Evolutionary conservation across 2,113 vertebrate genomes (phyloP).

Genomic region (Otus sunia): DNA sequence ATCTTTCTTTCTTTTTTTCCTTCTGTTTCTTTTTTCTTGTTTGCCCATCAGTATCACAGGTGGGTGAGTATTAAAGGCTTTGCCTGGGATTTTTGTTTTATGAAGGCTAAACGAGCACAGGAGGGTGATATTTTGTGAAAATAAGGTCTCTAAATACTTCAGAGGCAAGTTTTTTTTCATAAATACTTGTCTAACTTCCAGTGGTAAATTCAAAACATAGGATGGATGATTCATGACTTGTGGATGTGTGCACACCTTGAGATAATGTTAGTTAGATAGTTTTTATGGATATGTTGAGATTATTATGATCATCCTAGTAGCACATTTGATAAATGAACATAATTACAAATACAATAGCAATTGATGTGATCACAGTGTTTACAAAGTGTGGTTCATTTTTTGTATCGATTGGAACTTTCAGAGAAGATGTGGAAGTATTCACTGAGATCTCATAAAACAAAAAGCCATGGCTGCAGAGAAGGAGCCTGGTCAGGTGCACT

Average conservation of each 20-base stretch:
- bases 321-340: slow-evolving; percentile 28
- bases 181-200: background rate
- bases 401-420: background rate
- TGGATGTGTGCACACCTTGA: background rate
- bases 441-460: background rate
- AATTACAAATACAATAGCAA: slow-evolving; percentile 52
- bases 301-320: slow-evolving; percentile 7
- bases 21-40: too few relatives aligned
- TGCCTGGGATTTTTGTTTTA: background rate
- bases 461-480: background rate
- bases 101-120: accelerated
- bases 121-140: background rate
- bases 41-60: background rate
- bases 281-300: slow-evolving; percentile 1
- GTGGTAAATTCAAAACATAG: background rate
- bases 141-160: background rate
- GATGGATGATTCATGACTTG: background rate
- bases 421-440: background rate
- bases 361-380: slow-evolving; percentile 25
- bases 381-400: background rate
- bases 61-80: background rate
- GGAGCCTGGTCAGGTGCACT: accelerated
- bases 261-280: background rate
- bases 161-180: background rate
- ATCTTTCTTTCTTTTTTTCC: accelerated